Evolutionary conservation across 2,888 invertebrate species (phyloP).

Genomic region (Lissocephala sabroskyi): DNA sequence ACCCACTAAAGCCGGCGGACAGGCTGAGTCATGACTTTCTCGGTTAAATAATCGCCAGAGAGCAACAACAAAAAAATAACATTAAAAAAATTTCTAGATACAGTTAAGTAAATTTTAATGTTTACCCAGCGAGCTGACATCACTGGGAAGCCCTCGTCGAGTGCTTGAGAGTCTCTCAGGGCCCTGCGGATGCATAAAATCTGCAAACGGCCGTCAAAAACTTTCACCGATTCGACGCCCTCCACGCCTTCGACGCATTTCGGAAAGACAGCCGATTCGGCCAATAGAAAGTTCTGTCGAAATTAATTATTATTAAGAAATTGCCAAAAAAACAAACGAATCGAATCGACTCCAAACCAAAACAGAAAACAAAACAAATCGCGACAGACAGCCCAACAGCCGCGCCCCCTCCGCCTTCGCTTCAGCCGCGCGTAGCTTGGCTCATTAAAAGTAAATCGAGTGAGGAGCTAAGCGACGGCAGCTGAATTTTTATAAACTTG

Average conservation of each 20-base stretch:
- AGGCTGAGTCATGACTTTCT: constrained; percentile 42
- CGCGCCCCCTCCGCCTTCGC: too few species aligned
- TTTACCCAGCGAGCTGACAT: constrained; percentile 28
- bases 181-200: too few species aligned
- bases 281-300: constrained; percentile 56
- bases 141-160: too few species aligned
- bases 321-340: constrained; percentile 33
- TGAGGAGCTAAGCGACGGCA: constrained; percentile 35
- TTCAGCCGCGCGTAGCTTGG: not conserved
- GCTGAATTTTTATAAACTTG: constrained; percentile 36
- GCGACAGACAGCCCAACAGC: too few species aligned
- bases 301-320: constrained; percentile 51
- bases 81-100: constrained; percentile 32
- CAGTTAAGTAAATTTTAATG: constrained; percentile 57
- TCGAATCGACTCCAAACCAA: not conserved
- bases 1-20: constrained; percentile 19
- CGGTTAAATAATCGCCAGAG: constrained; percentile 13
- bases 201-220: constrained; percentile 20
- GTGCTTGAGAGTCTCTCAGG: not conserved
- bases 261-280: constrained; percentile 28
- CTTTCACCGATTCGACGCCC: constrained; percentile 47
- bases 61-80: constrained; percentile 24
- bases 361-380: not conserved
- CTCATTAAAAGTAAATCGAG: constrained; percentile 56
- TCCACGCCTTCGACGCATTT: constrained; percentile 41